Percentiles rank a stretch among this genome's conserved stretches.
Conservation (phyloP, 2,888 invertebrate genomes). For the Dilophus febrilis region DNA sequence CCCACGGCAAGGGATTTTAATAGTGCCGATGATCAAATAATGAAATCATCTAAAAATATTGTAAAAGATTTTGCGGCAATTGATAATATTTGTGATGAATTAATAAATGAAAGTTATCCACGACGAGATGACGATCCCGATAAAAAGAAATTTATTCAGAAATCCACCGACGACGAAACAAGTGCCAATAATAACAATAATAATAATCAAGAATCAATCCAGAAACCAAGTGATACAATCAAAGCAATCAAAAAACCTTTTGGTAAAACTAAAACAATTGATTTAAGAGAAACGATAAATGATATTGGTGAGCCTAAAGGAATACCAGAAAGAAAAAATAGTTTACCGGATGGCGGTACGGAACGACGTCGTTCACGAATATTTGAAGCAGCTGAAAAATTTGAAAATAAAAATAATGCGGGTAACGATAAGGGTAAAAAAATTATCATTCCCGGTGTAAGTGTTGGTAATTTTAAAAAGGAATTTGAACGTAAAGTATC, state of each 20-base stretch:
- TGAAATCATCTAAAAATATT: not conserved
- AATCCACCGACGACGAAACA: not conserved
- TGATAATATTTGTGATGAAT: constrained; percentile 23
- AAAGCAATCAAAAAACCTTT: constrained; percentile 30
- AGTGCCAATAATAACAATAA: too few relatives aligned
- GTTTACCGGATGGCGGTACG: constrained; percentile 28
- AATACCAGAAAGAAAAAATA: constrained; percentile 21
- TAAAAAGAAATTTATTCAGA: constrained; percentile 3
- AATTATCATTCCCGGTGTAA: constrained; percentile 62
- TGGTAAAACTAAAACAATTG: constrained; percentile 29
- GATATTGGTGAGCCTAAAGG: not conserved
- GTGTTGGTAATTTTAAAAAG: constrained; percentile 72
- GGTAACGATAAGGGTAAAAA: constrained; percentile 51
- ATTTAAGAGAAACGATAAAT: constrained; percentile 13
- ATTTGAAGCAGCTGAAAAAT: constrained; percentile 52
- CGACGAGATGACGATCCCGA: constrained; percentile 2
- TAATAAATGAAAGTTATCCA: constrained; percentile 13
- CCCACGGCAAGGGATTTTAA: constrained; percentile 1
- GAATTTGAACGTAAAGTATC: constrained; percentile 70
- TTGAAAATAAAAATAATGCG: constrained; percentile 35
- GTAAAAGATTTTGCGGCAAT: constrained; percentile 21
- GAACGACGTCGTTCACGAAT: constrained; percentile 49
- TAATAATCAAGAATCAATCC: not conserved
- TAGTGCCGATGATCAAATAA: constrained; percentile 13
- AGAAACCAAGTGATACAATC: constrained; percentile 15